Base-by-base conservation (phyloP, 2,113 vertebrate genomes). In the Hemiprocne comata region DNA sequence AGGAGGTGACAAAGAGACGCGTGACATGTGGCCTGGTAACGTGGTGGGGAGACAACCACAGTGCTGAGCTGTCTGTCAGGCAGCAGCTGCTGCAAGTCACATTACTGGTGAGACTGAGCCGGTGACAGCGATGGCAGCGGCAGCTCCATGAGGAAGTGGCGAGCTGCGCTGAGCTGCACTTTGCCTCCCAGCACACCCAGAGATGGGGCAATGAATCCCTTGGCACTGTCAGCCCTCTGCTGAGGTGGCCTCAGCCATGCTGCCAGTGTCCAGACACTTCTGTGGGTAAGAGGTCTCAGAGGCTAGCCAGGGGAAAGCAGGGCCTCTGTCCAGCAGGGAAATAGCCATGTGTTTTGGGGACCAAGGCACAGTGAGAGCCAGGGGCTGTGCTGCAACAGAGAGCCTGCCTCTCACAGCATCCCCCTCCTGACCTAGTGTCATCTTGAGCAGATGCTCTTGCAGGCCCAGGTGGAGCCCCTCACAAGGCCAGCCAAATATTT, bases 41-140 rank as follows among this genome's bases (percentile, higher is more conserved):
- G 0, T 20, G 10, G 12, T 25, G 28, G 9, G 33, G 28, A 67
- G 71, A 34, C n/a, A 17, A 21, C 40, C 51, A n/a, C 25, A 34
- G 2, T 0, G 20, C n/a, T 75, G 78, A 89, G 53, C 33, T 10
- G 42, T 25, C 25, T 55, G 25, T 26, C 72, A 73, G 44, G 44
- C 44, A 34, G 72, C 2, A 2, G 58, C 1, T 9, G 83, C 55
- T 90, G 44, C 34, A 23, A 57, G 65, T 54, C 38, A 46, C 7
- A 2, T 8, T 53, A 36, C 6, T 24, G 14, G 51, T 10, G 2
- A n/a, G 34, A 24, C 40, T 0, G 0, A 64, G 60, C 16, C 1
- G 2, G 28, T 2, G 9, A 53, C 1, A 2, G 54, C 7, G 16
- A 34, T n/a, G 54, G 60, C 55, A n/a, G n/a, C 12, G 1, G 44